Evolutionary conservation across 2,888 invertebrate genomes (phyloP).

Genomic region (Plutella xylostella): DNA sequence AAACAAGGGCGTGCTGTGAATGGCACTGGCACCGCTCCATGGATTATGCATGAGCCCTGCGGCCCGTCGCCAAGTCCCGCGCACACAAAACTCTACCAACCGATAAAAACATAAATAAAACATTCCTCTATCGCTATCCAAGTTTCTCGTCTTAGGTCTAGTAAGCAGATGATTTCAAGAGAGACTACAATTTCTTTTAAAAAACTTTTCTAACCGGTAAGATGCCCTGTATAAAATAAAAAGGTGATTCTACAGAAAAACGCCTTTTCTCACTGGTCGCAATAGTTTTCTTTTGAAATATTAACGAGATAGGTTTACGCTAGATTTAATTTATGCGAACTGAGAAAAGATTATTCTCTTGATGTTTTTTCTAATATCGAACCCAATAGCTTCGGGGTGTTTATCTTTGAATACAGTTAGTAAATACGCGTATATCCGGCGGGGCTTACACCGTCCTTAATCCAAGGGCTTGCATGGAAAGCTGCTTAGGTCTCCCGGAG

Average conservation of each 20-base stretch:
- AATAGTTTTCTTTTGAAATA: slow-evolving; percentile 2
- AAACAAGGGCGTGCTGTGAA: slow-evolving; percentile 43
- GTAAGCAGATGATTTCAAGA: too few relatives aligned
- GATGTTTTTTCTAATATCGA: neutral
- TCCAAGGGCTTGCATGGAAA: slow-evolving; percentile 39
- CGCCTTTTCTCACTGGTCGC: neutral
- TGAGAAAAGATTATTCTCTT: neutral
- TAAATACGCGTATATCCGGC: slow-evolving; percentile 19
- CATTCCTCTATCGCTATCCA: too few relatives aligned
- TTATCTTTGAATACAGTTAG: too few relatives aligned
- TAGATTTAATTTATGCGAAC: slow-evolving; percentile 1
- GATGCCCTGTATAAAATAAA: slow-evolving; percentile 4
- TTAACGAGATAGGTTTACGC: neutral
- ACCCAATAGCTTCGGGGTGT: too few relatives aligned
- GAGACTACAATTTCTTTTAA: too few relatives aligned
- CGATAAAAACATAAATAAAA: slow-evolving; percentile 1
- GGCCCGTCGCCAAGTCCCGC: too few relatives aligned
- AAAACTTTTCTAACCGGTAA: too few relatives aligned
- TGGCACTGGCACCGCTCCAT: slow-evolving; percentile 28
- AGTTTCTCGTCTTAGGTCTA: too few relatives aligned
- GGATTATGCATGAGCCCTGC: slow-evolving; percentile 59
- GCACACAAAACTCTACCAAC: neutral
- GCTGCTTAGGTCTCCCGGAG: slow-evolving; percentile 36
- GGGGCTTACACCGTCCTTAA: slow-evolving; percentile 34
- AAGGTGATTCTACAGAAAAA: slow-evolving; percentile 9